Evolutionary conservation across 1,140 invertebrate species (phyloP).

Genomic region (Protaetia brevitarsis): DNA sequence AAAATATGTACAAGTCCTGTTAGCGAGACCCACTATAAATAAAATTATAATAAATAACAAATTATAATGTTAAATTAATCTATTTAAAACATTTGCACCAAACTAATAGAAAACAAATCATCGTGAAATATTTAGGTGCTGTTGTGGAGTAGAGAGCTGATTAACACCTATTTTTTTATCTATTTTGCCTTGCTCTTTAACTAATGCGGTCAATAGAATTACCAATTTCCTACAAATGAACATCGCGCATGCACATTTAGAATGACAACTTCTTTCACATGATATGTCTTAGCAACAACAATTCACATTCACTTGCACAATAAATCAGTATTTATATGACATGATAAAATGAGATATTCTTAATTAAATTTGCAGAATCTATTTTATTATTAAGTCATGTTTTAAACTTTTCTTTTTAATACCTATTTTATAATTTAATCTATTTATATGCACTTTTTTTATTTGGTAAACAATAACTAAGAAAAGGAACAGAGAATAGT

Average conservation of each 20-base stretch:
- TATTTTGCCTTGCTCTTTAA: neutral
- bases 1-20: conserved; percentile 47
- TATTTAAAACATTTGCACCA: conserved; percentile 32
- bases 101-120: conserved; percentile 24
- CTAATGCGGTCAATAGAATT: conserved; percentile 26
- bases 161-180: conserved; percentile 25
- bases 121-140: conserved; percentile 18
- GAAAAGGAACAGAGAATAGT: neutral
- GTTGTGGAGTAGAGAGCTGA: conserved; percentile 36
- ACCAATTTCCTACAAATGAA: conserved; percentile 26
- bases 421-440: conserved; percentile 21
- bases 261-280: conserved; percentile 30
- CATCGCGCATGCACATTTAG: conserved; percentile 27
- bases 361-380: neutral
- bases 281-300: conserved; percentile 34
- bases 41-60: conserved; percentile 42
- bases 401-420: conserved; percentile 20
- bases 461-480: neutral
- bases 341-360: neutral
- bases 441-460: neutral
- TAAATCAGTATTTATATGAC: conserved; percentile 8
- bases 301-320: conserved; percentile 30
- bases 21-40: conserved; percentile 46
- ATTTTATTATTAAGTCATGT: neutral
- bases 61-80: conserved; percentile 35